A percentile compares a stretch with the other conserved stretches of the same genome.
phyloP scores from a whole-genome alignment of 1,140 invertebrate genomes.

The Bradysia coprophila region DNA sequence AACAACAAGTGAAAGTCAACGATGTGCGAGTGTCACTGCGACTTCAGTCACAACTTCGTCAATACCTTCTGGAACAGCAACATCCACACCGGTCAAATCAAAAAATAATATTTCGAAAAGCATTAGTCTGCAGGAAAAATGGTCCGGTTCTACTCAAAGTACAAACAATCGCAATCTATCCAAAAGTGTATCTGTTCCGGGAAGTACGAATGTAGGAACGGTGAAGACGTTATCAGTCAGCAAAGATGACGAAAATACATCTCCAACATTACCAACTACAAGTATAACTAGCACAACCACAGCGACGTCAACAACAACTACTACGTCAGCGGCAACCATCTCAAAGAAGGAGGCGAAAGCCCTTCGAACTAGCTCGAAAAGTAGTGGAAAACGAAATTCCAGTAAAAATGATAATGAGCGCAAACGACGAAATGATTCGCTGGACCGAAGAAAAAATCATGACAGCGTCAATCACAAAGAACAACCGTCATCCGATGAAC shows the following conservation, averaged over 20 bases:
- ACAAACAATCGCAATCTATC: slow-evolving; percentile 11
- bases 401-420: background rate
- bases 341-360: no score
- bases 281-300: no score
- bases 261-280: no score
- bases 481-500: background rate
- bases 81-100: slow-evolving; percentile 10
- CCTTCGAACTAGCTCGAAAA: no score
- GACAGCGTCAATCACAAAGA: slow-evolving; percentile 3
- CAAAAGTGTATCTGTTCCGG: slow-evolving; percentile 25
- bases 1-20: background rate
- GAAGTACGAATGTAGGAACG: slow-evolving; percentile 25
- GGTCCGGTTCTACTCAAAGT: background rate
- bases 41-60: slow-evolving; percentile 4
- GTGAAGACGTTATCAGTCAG: slow-evolving; percentile 3
- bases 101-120: slow-evolving; percentile 9
- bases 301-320: no score
- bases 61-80: slow-evolving; percentile 6
- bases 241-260: background rate
- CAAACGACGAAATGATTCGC: background rate
- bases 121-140: background rate
- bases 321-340: no score
- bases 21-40: slow-evolving; percentile 6
- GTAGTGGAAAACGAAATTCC: background rate
- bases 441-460: slow-evolving; percentile 11